Base-by-base conservation (phyloP, 2,888 invertebrate species). In the Thumatha senex region DNA sequence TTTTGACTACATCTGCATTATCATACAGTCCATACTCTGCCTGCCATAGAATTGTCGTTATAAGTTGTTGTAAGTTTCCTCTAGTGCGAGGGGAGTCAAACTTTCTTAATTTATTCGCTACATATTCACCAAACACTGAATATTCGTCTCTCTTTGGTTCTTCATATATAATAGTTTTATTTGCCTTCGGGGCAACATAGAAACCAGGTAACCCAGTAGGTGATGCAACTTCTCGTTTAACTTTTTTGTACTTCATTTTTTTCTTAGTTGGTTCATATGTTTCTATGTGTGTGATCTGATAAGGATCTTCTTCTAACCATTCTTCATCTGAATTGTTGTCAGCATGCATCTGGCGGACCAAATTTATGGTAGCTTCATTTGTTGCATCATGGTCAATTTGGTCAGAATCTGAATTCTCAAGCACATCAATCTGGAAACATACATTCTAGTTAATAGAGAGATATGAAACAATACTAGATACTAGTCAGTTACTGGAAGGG, bases 21-120 rank as follows among this genome's bases (percentile, higher is more conserved):
- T 89, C 87, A 63, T 87, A 91, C 11, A 85, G 54, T 0, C 90
- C 90, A 65, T 88, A 89, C 46, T 91, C 90, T 0, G 89, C 88
- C 58, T 90, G 90, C 90, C 90, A 91, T 14, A 91, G 56, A 58
- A 90, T 82, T 2, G 90, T 91, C 18, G 90, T 86, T 0, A 91
- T 87, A 13, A 91, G 58, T 50, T 91, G 90, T 54, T 91, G 90
- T 3, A 91, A 70, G 54, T 91, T 91, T 0, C 88, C 85, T 18
- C 82, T 63, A 0, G 89, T 84, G 1, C 84, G 72, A 9, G 80
- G 70, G 0, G 74, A 65, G 51, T 78, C 82, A 9, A 89, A 76
- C 56, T 89, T 91, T 14, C 89, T 76, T 12, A 91, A 55, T 61
- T 89, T 90, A 61, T 88, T 89, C 0, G 88, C 88, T 11, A 91